Evolutionary conservation across 2,797 vertebrate genomes (phyloP), one percentile per base, ranked within the genome.

Genomic region (Falco cherrug): DNA sequence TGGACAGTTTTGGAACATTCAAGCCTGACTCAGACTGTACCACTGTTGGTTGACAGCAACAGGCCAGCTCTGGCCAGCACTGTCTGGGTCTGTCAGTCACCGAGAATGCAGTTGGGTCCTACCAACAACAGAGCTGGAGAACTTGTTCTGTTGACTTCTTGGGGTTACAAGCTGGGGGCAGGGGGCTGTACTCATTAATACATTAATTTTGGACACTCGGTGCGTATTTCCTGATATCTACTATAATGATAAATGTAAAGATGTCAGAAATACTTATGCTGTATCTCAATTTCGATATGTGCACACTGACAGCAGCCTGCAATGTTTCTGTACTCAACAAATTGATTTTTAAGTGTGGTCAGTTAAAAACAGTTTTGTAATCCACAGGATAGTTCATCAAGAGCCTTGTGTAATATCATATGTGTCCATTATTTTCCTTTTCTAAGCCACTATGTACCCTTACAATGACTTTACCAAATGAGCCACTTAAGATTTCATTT

Each of bases 391-490:
- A 77, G 67, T 29, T 69, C 57, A 61, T 21, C n/a, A 69, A 65
- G 73, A 77, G 43, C 50, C 41, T 63, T 45, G 15, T 76, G 48
- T 50, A 45, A 39, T 15, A 31, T 5, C 10, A 33, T 64, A 13
- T 0, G 0, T 19, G 39, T 29, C 51, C 68, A 37, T 80, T 78
- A 67, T 70, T 78, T 75, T 60, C 17, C 22, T 75, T 73, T 78
- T 47, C 61, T 68, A 39, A 74, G 60, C 60, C 67, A 75, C 29
- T 78, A 9, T 8, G 26, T 48, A 64, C 81, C 59, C 33, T 87
- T 69, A 75, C 31, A 84, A 51, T 67, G 94, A 86, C 48, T 81
- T 84, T 5, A 84, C 43, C 15, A 71, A 92, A 91, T 43, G 25
- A 93, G n/a, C 28, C 89, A 76, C 56, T 87, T 89, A 20, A 51